These are phyloP conservation scores for Tyrophagus putrescentiae DNA, from an alignment of 1,140 invertebrate species.

Conservation along the genomic window DNA sequence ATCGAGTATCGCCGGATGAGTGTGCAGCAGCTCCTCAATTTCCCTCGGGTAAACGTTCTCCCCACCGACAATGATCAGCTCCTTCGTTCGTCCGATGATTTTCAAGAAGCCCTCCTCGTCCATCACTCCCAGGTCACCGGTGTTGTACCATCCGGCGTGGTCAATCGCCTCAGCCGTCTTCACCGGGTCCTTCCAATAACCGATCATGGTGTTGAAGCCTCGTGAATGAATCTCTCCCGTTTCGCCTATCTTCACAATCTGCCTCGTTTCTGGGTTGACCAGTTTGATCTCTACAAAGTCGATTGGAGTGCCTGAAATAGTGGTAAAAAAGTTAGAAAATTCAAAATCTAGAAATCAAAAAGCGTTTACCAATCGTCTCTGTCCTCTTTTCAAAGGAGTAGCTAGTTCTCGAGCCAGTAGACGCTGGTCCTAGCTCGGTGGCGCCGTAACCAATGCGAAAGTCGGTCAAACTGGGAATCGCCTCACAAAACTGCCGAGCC, in stretches of 20 bases:
- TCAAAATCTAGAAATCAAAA: too few relatives aligned
- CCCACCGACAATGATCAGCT: conserved; percentile 26
- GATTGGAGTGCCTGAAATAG: conserved; percentile 44
- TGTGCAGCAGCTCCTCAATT: conserved; percentile 32
- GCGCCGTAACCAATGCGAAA: conserved; percentile 24
- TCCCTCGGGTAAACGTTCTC: conserved; percentile 27
- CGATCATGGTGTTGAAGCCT: conserved; percentile 63
- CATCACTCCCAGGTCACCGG: conserved; percentile 62
- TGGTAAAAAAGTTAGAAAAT: too few relatives aligned
- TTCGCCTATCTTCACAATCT: conserved; percentile 23
- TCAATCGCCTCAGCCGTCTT: conserved; percentile 46
- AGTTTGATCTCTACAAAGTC: conserved; percentile 64
- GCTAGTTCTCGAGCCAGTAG: background rate
- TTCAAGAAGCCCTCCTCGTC: conserved; percentile 55
- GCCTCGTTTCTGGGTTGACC: conserved; percentile 44
- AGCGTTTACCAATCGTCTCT: conserved; percentile 14
- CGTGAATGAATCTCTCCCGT: conserved; percentile 66
- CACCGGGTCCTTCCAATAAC: conserved; percentile 65
- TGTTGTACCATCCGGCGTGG: background rate
- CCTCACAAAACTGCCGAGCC: background rate
- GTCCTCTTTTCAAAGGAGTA: background rate
- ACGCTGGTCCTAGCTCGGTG: conserved; percentile 19
- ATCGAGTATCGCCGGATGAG: conserved; percentile 47
- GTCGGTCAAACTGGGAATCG: conserved; percentile 11
- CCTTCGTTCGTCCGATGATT: conserved; percentile 54